Base-by-base conservation (phyloP, 2,888 invertebrate species). In the Diloba caeruleocephala region DNA sequence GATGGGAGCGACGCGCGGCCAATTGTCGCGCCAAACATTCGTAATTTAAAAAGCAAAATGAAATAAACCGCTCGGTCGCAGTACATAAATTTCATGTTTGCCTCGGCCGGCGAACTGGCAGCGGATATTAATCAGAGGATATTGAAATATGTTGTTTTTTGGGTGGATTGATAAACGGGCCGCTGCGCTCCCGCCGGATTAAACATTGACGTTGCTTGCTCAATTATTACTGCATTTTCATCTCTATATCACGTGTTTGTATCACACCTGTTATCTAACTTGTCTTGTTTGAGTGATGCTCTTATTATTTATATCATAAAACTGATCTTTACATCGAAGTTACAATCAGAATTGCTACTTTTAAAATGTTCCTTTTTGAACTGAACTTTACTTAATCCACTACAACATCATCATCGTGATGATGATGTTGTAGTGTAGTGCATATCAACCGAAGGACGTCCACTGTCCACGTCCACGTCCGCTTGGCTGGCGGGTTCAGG, bases 121-220 rank as follows among this genome's bases (percentile, higher is more conserved):
- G 88, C 89, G 90, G 92, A 91, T 92, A 93, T 93, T 92, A 93
- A 92, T 93, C 93, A 92, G 91, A 83, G 91, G 88, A 92, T 92
- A 93, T 93, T 92, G 93, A 93, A 93, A 93, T 93, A 90, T 92
- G 93, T 92, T 92, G 92, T 92, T 93, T 93, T 92, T 92, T 90
- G 87, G 84, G 71, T 70, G 83, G 90, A 92, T 92, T 92, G 92
- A 93, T 92, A 90, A 91, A 92, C 92, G 90, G 84, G 85, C 79
- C 79, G 83, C 74, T 78, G 77, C 82, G 84, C 83, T 82, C 74
- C 80, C 75, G 81, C 81, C 78, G 87, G 89, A 92, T 92, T 92
- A 90, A 90, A 90, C 89, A 89, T 88, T 88, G 89, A 90, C 82
- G 88, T 74, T 76, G 79, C 80, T 77, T 79, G 86, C 88, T 90